Evolutionary conservation across 2,888 invertebrate genomes (phyloP).

Genomic region (Patella depressa): DNA sequence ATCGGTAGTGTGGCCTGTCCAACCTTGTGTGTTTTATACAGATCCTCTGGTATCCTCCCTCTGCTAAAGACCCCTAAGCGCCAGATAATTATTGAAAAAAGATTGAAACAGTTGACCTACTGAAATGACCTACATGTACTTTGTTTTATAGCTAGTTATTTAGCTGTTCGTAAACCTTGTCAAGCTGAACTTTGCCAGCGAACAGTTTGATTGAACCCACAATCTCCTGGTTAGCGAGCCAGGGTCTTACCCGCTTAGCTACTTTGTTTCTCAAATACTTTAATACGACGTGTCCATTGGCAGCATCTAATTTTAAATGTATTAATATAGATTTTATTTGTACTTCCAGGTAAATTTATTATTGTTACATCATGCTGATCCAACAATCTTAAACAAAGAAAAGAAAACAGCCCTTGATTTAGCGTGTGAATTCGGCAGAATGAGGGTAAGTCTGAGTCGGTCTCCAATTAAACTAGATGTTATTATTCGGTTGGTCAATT

Average conservation of each 20-base stretch:
- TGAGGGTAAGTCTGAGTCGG: constrained; percentile 53
- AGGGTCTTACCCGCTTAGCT: neutral
- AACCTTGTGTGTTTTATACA: too few species aligned
- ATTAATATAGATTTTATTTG: neutral
- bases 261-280: neutral
- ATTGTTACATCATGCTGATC: constrained; percentile 71
- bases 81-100: too few species aligned
- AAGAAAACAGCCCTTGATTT: constrained; percentile 72
- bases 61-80: neutral
- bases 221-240: neutral
- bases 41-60: neutral
- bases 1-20: too few species aligned
- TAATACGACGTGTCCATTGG: neutral
- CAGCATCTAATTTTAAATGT: neutral
- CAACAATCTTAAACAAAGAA: constrained; percentile 69
- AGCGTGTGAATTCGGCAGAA: constrained; percentile 73
- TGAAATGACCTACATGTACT: too few species aligned
- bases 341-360: constrained; percentile 70
- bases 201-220: neutral
- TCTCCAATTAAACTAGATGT: too few species aligned
- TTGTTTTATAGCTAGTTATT: too few species aligned
- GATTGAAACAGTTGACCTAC: too few species aligned
- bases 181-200: neutral
- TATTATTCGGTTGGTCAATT: too few species aligned
- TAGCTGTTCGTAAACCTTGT: neutral